Conservation (phyloP, 1,140 invertebrate species). For the Apis florea region DNA sequence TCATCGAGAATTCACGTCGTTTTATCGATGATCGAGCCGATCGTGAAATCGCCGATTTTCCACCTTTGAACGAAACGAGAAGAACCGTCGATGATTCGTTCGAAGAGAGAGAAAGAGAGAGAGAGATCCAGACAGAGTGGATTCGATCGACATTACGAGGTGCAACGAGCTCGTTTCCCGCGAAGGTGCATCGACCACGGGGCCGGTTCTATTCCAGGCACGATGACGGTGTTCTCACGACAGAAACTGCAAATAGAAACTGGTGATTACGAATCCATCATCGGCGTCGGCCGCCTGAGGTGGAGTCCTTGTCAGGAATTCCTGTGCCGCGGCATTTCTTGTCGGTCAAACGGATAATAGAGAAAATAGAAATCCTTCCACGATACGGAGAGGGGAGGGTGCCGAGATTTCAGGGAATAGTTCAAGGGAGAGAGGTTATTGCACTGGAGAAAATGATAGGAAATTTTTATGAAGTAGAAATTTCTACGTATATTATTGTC, state of each 20-base stretch:
- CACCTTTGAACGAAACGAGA: not conserved
- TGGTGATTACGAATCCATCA: conserved; percentile 57
- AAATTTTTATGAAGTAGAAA: no score
- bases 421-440: not conserved
- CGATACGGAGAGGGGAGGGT: not conserved
- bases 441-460: no score
- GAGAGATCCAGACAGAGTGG: not conserved
- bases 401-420: not conserved
- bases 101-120: not conserved
- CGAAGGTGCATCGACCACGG: conserved; percentile 61
- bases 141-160: conserved; percentile 51
- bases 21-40: not conserved
- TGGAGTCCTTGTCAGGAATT: conserved; percentile 62
- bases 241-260: conserved; percentile 54
- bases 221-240: conserved; percentile 53
- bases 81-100: not conserved
- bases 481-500: no score
- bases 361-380: conserved; percentile 7
- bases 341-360: conserved; percentile 25
- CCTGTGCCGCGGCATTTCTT: conserved; percentile 34
- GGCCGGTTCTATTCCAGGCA: conserved; percentile 64
- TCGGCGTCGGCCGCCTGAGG: conserved; percentile 4
- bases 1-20: not conserved
- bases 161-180: conserved; percentile 46
- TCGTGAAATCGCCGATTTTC: not conserved